Conservation (phyloP, 2,888 invertebrate genomes). For the Lasius platythorax region DNA sequence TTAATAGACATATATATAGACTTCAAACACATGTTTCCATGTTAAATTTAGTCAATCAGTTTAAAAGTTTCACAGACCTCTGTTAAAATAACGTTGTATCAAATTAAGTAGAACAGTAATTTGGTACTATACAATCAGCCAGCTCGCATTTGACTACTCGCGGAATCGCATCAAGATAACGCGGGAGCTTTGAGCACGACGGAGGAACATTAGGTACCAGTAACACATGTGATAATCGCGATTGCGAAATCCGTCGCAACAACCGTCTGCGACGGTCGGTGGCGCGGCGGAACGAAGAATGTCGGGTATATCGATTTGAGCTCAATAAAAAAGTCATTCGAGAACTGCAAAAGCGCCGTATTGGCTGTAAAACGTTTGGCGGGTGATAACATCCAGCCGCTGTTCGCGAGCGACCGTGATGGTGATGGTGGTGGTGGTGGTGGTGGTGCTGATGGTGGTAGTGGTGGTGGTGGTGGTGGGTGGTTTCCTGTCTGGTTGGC, state of each 20-base stretch:
- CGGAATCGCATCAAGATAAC: slow-evolving; percentile 37
- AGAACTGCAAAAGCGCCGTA: slow-evolving; percentile 78
- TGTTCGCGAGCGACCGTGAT: slow-evolving; percentile 72
- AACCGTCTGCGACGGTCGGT: background rate
- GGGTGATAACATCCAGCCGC: slow-evolving; percentile 82
- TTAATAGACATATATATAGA: background rate
- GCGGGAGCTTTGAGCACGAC: background rate
- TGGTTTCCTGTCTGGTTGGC: slow-evolving; percentile 76
- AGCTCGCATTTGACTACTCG: slow-evolving; percentile 14
- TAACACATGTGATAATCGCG: slow-evolving; percentile 31
- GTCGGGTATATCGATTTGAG: slow-evolving; percentile 72
- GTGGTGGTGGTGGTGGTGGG: slow-evolving; percentile 62
- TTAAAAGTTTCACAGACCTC: background rate
- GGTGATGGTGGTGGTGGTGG: slow-evolving; percentile 44
- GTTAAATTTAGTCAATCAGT: background rate
- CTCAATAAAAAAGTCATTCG: slow-evolving; percentile 77
- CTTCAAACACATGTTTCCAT: background rate
- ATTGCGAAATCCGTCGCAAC: slow-evolving; percentile 39
- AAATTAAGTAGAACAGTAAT: slow-evolving; percentile 28
- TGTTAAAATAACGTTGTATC: slow-evolving; percentile 12
- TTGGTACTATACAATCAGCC: background rate
- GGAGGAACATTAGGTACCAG: slow-evolving; percentile 17
- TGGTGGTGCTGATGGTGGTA: slow-evolving; percentile 63
- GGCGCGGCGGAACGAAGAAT: slow-evolving; percentile 24
- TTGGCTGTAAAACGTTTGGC: slow-evolving; percentile 80